Conservation (phyloP, 1,140 invertebrate genomes). For the Elysia chlorotica region DNA sequence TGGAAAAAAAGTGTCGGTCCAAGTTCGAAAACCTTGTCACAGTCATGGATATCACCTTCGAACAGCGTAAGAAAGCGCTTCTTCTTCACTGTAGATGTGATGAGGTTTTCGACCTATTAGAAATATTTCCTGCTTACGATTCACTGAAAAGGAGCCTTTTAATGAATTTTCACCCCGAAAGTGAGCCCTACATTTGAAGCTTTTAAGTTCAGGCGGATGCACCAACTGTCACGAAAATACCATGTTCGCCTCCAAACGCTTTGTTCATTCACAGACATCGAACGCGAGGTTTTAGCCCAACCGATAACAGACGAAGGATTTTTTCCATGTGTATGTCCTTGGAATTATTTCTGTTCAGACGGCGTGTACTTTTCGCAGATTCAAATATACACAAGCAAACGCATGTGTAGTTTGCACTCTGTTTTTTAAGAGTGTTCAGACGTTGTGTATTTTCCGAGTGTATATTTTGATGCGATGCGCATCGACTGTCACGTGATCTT, state of each 20-base stretch:
- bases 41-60: not conserved
- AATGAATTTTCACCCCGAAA: not conserved
- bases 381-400: too few species aligned
- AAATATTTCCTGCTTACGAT: not conserved
- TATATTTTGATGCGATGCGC: too few species aligned
- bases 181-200: constrained; percentile 1
- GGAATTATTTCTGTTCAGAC: too few species aligned
- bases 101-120: not conserved
- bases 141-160: not conserved
- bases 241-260: not conserved
- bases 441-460: too few species aligned
- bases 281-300: constrained; percentile 3
- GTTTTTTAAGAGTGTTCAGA: too few species aligned
- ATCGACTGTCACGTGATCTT: too few species aligned
- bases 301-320: not conserved
- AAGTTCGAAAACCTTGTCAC: not conserved
- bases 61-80: not conserved
- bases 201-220: not conserved
- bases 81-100: not conserved
- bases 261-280: not conserved
- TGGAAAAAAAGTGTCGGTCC: not conserved
- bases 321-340: too few species aligned
- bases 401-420: too few species aligned
- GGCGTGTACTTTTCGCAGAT: too few species aligned
- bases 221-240: not conserved